Conservation (phyloP, 2,888 invertebrate species). For the Odontocerum albicorne region DNA sequence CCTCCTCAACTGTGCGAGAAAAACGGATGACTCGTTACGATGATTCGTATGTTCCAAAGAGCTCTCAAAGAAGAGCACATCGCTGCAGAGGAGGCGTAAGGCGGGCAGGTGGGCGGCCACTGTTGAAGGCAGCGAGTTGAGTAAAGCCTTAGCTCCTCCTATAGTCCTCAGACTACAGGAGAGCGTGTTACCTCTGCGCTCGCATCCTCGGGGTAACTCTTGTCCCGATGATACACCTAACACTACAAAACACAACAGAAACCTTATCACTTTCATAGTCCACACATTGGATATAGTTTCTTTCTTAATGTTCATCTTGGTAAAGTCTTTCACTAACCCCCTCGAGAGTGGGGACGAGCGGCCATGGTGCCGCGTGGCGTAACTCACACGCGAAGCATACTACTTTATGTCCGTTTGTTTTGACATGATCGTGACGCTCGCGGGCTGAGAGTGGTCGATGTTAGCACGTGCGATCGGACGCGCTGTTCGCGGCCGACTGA, state of each 20-base stretch:
- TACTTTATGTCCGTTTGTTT: conserved; percentile 18
- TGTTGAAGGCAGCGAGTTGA: conserved; percentile 60
- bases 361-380: conserved; percentile 6
- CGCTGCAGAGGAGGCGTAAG: conserved; percentile 72
- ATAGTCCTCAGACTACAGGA: conserved; percentile 74
- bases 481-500: conserved; percentile 54
- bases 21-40: conserved; percentile 49
- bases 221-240: conserved; percentile 39
- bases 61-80: conserved; percentile 73
- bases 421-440: conserved; percentile 40
- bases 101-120: conserved; percentile 54
- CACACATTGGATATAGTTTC: conserved; percentile 2
- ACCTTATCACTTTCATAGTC: conserved; percentile 5
- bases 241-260: background rate
- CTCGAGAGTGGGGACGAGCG: conserved; percentile 7
- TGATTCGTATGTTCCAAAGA: conserved; percentile 56
- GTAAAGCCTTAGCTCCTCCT: conserved; percentile 66
- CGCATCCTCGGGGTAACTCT: conserved; percentile 67
- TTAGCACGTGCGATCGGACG: conserved; percentile 53
- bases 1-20: conserved; percentile 63
- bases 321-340: conserved; percentile 7
- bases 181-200: conserved; percentile 65
- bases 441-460: conserved; percentile 41
- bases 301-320: no score
- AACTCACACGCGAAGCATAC: conserved; percentile 1